These are phyloP conservation scores for Acipenser oxyrinchus DNA, from an alignment of 2,797 vertebrate species.

Conservation along the genomic window DNA sequence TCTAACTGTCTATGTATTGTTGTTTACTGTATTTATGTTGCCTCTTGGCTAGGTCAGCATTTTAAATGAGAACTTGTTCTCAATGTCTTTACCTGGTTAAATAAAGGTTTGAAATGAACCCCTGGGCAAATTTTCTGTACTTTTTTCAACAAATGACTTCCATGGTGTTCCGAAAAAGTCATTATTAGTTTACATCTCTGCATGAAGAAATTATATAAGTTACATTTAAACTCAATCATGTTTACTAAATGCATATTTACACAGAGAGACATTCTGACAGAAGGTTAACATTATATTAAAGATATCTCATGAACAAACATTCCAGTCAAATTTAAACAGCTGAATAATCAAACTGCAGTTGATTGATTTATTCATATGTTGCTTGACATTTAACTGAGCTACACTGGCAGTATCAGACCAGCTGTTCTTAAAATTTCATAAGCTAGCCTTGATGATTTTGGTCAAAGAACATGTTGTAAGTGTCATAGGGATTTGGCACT, in stretches of 20 bases:
- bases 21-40: too few relatives aligned
- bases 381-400: slow-evolving; percentile 47
- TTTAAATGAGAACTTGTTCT: too few relatives aligned
- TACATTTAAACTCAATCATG: not conserved
- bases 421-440: slow-evolving; percentile 49
- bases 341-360: slow-evolving; percentile 30
- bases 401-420: slow-evolving; percentile 23
- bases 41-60: too few relatives aligned
- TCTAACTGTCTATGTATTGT: too few relatives aligned
- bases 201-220: not conserved
- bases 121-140: too few relatives aligned
- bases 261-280: not conserved
- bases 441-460: slow-evolving; percentile 34
- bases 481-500: slow-evolving; percentile 43
- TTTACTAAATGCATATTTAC: slow-evolving; percentile 8
- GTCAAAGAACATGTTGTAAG: slow-evolving; percentile 42
- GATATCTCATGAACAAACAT: slow-evolving; percentile 12
- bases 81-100: too few relatives aligned
- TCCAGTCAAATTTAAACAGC: slow-evolving; percentile 14
- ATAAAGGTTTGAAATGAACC: too few relatives aligned
- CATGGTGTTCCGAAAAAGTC: not conserved
- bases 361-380: slow-evolving; percentile 47
- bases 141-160: not conserved
- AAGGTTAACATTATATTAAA: slow-evolving; percentile 2
- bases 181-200: not conserved